These are phyloP conservation scores for Tupaia tana DNA, from an alignment of 2,113 vertebrate species.

Conservation along the genomic window DNA sequence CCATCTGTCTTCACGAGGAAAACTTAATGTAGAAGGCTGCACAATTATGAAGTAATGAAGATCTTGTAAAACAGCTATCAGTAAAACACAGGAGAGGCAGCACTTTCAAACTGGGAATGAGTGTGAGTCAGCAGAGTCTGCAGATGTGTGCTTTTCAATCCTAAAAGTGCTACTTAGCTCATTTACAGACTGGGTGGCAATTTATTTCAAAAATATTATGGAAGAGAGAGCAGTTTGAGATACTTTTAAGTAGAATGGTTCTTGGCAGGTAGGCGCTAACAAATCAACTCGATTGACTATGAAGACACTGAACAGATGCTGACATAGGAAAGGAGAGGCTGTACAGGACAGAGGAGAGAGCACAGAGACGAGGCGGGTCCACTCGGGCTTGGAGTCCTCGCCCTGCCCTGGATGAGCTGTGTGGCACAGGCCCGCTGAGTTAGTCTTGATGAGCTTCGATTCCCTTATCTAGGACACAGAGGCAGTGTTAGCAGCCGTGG, in stretches of 20 bases:
- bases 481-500: background rate
- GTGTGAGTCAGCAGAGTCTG: background rate
- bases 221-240: background rate
- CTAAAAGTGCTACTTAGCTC: background rate
- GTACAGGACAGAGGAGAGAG: background rate
- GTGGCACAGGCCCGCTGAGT: background rate
- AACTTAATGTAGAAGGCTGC: slow-evolving; percentile 27
- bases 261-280: background rate
- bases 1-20: slow-evolving; percentile 64
- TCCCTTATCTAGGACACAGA: background rate
- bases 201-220: slow-evolving; percentile 16
- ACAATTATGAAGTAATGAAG: slow-evolving; percentile 65
- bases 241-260: slow-evolving; percentile 12
- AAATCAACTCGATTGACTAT: background rate
- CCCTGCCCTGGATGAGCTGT: background rate
- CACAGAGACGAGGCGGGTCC: background rate
- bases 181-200: background rate
- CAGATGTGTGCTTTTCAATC: background rate
- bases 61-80: slow-evolving; percentile 52
- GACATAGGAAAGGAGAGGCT: background rate
- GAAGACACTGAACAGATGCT: background rate
- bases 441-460: background rate
- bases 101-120: background rate
- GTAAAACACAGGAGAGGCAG: background rate
- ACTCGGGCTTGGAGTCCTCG: background rate